These are phyloP conservation scores for Petrophora chlorosata DNA, from an alignment of 2,888 invertebrate genomes.

Conservation along the genomic window DNA sequence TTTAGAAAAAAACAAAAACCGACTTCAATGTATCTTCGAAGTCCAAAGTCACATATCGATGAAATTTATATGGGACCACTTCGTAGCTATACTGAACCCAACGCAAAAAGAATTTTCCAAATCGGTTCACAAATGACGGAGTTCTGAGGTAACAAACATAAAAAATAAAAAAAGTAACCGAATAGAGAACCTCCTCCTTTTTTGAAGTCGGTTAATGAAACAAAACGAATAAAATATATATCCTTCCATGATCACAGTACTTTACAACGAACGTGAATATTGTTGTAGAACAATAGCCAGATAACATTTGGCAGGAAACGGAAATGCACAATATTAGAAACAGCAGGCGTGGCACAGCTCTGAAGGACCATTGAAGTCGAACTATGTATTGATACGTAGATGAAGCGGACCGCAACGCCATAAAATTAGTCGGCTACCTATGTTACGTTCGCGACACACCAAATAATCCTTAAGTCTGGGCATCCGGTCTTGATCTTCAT, in stretches of 20 bases:
- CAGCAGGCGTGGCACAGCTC: constrained; percentile 21
- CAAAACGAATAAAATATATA: not conserved
- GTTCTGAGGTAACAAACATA: no score
- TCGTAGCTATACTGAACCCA: no score
- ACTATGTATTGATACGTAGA: constrained; percentile 22
- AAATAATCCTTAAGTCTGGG: constrained; percentile 33
- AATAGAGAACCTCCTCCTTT: no score
- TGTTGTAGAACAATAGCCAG: constrained; percentile 14
- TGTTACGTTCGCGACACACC: constrained; percentile 26
- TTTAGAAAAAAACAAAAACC: no score
- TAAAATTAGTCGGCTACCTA: constrained; percentile 1
- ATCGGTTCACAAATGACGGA: no score
- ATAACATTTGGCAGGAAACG: constrained; percentile 23
- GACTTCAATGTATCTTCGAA: no score
- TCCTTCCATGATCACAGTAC: not conserved
- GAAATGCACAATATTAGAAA: constrained; percentile 28
- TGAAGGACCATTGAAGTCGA: constrained; percentile 21
- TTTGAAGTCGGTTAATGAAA: no score
- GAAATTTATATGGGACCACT: no score
- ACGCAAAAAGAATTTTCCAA: no score
- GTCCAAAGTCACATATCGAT: no score
- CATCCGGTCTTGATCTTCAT: constrained; percentile 72
- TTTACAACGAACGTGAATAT: not conserved
- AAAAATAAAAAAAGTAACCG: no score
- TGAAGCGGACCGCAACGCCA: constrained; percentile 11